Conservation (phyloP, 2,797 vertebrate species). For the Acrossocheilus fasciatus region DNA sequence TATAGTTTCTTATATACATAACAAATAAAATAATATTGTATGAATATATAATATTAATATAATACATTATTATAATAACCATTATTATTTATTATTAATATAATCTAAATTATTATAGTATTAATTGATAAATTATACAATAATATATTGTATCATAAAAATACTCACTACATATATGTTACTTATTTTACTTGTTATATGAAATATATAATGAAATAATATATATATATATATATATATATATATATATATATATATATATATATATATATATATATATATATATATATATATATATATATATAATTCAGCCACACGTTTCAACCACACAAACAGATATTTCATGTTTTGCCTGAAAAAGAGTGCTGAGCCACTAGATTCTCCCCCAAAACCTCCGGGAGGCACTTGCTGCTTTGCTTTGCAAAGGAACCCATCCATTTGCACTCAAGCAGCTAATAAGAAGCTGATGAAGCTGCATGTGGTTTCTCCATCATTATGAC, state of each 20-base stretch:
- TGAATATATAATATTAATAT: not conserved
- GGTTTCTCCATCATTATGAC: not conserved
- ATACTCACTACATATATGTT: too few species aligned
- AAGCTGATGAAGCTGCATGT: slow-evolving; percentile 21
- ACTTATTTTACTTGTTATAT: not conserved
- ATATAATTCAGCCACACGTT: not conserved
- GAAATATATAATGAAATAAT: not conserved
- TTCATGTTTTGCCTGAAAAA: not conserved
- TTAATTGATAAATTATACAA: not conserved
- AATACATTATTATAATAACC: not conserved
- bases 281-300: not conserved
- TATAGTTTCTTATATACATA: too few species aligned
- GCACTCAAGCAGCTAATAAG: slow-evolving; percentile 11
- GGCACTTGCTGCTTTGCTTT: not conserved
- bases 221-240: not conserved
- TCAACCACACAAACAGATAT: not conserved
- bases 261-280: not conserved
- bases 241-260: not conserved
- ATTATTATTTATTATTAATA: not conserved
- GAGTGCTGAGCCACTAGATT: slow-evolving; percentile 21
- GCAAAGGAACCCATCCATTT: not conserved
- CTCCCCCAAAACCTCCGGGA: not conserved
- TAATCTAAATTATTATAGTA: not conserved
- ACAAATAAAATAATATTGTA: not conserved
- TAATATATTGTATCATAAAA: too few species aligned